Evolutionary conservation across 2,113 vertebrate species (phyloP).

Genomic region (Nothocercus julius): DNA sequence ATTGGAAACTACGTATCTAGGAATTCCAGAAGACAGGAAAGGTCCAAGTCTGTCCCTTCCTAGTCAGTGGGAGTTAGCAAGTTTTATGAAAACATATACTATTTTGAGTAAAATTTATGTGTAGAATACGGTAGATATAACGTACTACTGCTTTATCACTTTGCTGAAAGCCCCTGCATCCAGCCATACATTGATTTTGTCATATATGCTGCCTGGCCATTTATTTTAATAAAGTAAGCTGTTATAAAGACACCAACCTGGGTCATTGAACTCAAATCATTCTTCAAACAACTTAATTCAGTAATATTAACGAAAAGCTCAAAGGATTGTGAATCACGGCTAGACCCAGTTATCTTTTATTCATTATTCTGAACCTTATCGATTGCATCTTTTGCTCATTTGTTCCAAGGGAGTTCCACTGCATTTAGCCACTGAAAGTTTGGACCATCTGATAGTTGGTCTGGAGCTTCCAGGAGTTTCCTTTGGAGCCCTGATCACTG

Average conservation of each 20-base stretch:
- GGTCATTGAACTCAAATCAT: not conserved
- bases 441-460: not conserved
- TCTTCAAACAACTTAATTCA: not conserved
- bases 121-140: not conserved
- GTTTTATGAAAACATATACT: rapidly evolving
- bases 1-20: not conserved
- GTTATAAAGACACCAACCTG: not conserved
- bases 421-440: not conserved
- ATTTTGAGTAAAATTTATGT: rapidly evolving
- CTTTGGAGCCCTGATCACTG: not conserved
- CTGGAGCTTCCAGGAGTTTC: not conserved
- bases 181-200: not conserved
- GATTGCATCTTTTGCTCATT: not conserved
- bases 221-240: not conserved
- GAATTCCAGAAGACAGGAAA: not conserved
- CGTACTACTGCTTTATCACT: not conserved
- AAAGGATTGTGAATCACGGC: not conserved
- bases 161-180: not conserved
- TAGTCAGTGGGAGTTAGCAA: not conserved
- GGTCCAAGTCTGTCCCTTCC: not conserved
- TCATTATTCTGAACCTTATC: not conserved
- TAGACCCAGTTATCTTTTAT: not conserved
- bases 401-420: not conserved
- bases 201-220: not conserved
- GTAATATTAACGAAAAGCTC: not conserved